Conservation (phyloP, 2,797 vertebrate species). For the Falco concolor region DNA sequence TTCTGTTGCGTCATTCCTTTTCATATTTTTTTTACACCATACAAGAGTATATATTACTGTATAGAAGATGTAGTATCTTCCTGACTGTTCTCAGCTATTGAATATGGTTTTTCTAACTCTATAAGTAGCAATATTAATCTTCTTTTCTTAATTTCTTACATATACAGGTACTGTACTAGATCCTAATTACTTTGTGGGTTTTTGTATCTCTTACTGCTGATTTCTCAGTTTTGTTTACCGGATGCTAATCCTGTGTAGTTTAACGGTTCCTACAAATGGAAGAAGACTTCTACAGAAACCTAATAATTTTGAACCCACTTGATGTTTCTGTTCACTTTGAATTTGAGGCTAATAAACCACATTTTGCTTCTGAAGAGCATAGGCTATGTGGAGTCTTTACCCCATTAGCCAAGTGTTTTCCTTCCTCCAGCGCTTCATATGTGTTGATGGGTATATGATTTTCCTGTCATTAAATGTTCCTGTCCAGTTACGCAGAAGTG, state of each 20-base stretch:
- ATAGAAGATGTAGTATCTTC: not conserved
- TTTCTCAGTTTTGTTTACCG: not conserved
- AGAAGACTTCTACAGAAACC: not conserved
- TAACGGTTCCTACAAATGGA: not conserved
- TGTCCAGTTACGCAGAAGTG: not conserved
- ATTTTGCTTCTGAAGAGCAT: not conserved
- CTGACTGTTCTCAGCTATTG: not conserved
- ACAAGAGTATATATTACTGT: not conserved
- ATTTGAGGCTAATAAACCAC: not conserved
- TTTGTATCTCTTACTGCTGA: not conserved
- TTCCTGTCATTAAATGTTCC: not conserved
- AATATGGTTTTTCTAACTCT: not conserved
- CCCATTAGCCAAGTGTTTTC: not conserved
- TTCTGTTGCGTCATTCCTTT: not conserved
- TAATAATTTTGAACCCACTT: not conserved
- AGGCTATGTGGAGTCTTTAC: not conserved
- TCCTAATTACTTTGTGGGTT: not conserved
- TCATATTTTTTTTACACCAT: not conserved
- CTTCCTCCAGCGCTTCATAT: not conserved
- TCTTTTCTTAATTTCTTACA: not conserved
- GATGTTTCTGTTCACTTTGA: not conserved
- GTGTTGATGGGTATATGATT: not conserved
- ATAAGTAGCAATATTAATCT: not conserved
- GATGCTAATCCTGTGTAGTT: not conserved
- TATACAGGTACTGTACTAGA: not conserved